Base-by-base conservation (phyloP, 2,888 invertebrate genomes). In the Cataglyphis albicans region DNA sequence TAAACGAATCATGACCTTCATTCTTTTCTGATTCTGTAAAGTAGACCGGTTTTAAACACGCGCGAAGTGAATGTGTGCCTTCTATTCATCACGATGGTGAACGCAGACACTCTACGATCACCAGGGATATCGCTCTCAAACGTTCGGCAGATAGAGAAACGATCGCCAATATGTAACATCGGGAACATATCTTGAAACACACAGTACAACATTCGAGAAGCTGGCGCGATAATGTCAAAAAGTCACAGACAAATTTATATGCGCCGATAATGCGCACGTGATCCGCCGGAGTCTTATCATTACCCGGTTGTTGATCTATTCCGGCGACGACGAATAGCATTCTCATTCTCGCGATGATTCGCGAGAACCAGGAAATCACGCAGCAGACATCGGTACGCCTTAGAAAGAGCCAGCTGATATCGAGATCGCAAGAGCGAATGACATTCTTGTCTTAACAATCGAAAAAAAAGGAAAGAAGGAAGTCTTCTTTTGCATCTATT, bases 321-420 rank as follows among this genome's bases (percentile, higher is more conserved):
- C 10, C 21, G 6, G 4, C 48, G 48, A 3, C 32, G 12, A 18
- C n/a, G 29, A 35, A 12, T n/a, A 21, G 59, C 41, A 48, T 48
- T 15, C 41, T 68, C 57, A 32, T 32, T 44, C 38, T 52, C 12
- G 67, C 35, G 32, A 68, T 68, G 25, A 76, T 65, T 76, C 7
- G 65, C 59, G 38, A 81, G 44, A 81, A 74, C 67, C 68, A 82
- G 84, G 82, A 84, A 83, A 83, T 81, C 25, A 29, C 48, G 32
- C 5, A 38, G 57, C 64, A 64, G 64, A 81, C 64, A 72, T 76
- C 48, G 25, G 59, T 65, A 52, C 70, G 35, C 32, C 29, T 83
- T 32, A 29, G 32, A 29, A 12, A 52, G 52, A 65, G 41, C 44
- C n/a, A 6, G 3, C 21, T 41, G 41, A 67, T 67, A 67, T 21